These are phyloP conservation scores for Pandemis cinnamomeana DNA, from an alignment of 2,888 invertebrate species.

Conservation along the genomic window DNA sequence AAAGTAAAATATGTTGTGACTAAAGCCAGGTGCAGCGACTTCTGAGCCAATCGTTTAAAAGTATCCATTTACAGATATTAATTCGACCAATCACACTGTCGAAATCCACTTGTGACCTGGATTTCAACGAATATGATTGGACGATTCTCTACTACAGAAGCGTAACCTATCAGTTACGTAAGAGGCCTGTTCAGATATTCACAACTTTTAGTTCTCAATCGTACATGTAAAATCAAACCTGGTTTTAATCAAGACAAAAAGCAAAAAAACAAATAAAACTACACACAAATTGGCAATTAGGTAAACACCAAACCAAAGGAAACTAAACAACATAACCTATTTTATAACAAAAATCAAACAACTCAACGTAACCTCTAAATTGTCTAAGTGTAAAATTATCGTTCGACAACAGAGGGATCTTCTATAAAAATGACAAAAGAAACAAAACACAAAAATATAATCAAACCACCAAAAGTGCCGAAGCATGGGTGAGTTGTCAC, in stretches of 20 bases:
- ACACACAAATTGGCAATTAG: constrained; percentile 23
- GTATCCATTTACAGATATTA: neutral
- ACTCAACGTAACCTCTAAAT: constrained; percentile 7
- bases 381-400: constrained; percentile 3
- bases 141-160: no score
- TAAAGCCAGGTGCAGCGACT: neutral
- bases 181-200: neutral
- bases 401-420: constrained; percentile 3
- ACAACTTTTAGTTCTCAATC: neutral
- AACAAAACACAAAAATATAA: constrained; percentile 43
- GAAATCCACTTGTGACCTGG: no score
- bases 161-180: neutral
- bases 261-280: constrained; percentile 19
- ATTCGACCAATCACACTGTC: no score
- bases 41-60: neutral
- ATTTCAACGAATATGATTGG: no score
- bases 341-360: constrained; percentile 5
- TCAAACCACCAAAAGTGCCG: constrained; percentile 48
- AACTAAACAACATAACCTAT: constrained; percentile 7
- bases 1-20: constrained; percentile 22
- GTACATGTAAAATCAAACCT: neutral
- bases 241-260: constrained; percentile 19
- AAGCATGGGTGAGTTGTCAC: constrained; percentile 68
- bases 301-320: constrained; percentile 25
- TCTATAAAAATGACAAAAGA: constrained; percentile 30